A percentile compares a stretch with the other conserved stretches of the same genome.
phyloP scores from a whole-genome alignment of 2,888 invertebrate genomes.

The Cantharis nigra region DNA sequence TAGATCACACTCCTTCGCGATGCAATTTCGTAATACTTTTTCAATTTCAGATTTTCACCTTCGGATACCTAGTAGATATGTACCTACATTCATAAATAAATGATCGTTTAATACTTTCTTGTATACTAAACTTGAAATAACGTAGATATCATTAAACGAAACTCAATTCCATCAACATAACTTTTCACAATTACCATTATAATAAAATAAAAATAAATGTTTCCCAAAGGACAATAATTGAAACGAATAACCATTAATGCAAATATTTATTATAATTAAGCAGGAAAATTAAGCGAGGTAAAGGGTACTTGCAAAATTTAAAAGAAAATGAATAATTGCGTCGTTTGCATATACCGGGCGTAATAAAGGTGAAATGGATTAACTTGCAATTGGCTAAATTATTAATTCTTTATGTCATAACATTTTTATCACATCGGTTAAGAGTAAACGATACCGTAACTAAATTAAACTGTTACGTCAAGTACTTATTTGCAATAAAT shows the following conservation, averaged over 20 bases:
- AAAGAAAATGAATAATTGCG: background rate
- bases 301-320: background rate
- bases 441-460: background rate
- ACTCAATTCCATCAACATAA: constrained; percentile 10
- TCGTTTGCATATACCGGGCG: background rate
- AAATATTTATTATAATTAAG: background rate
- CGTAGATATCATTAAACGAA: constrained; percentile 6
- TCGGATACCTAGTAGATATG: background rate
- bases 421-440: constrained; percentile 2
- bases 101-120: background rate
- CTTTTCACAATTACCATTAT: constrained; percentile 5
- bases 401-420: constrained; percentile 1
- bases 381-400: background rate
- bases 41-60: background rate
- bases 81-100: background rate
- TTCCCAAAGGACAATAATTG: constrained; percentile 10
- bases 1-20: background rate
- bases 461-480: constrained; percentile 2
- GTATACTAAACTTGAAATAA: background rate
- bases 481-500: constrained; percentile 1
- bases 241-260: background rate
- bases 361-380: background rate
- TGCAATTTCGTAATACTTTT: background rate
- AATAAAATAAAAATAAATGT: constrained; percentile 15
- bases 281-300: background rate